Percentiles rank a stretch among this genome's conserved stretches.
These are phyloP conservation scores for Bugula neritina DNA, from an alignment of 2,888 invertebrate genomes.

Conservation along the genomic window DNA sequence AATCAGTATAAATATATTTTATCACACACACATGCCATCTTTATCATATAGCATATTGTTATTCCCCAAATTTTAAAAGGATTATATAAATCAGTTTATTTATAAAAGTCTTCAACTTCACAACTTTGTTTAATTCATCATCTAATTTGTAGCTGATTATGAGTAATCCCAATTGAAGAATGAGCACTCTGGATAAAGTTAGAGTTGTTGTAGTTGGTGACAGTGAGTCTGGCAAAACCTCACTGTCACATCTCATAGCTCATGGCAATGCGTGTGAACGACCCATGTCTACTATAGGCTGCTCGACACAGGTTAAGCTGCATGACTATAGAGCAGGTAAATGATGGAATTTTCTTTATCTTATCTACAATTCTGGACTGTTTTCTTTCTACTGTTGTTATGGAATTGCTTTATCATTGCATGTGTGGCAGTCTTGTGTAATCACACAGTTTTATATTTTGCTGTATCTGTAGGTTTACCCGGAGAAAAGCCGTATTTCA, in stretches of 20 bases:
- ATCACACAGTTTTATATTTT: too few species aligned
- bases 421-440: too few species aligned
- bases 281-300: slow-evolving; percentile 93
- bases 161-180: too few species aligned
- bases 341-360: too few species aligned
- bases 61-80: not conserved
- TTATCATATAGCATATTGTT: too few species aligned
- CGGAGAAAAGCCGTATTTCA: slow-evolving; percentile 79
- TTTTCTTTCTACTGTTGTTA: too few species aligned
- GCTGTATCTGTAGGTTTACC: slow-evolving; percentile 75
- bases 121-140: not conserved
- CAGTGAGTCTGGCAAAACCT: slow-evolving; percentile 88
- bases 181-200: slow-evolving; percentile 26
- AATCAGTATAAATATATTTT: too few species aligned
- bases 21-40: too few species aligned
- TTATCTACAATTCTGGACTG: not conserved
- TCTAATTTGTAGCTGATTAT: too few species aligned
- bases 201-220: slow-evolving; percentile 25
- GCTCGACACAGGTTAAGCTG: slow-evolving; percentile 83
- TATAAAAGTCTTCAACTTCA: not conserved
- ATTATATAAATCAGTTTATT: not conserved
- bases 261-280: slow-evolving; percentile 76
- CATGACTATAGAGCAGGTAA: slow-evolving; percentile 26
- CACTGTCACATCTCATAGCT: slow-evolving; percentile 82
- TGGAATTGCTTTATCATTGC: too few species aligned